Evolutionary conservation across 2,113 vertebrate species (phyloP).

Genomic region (Amblyopsis rosae): DNA sequence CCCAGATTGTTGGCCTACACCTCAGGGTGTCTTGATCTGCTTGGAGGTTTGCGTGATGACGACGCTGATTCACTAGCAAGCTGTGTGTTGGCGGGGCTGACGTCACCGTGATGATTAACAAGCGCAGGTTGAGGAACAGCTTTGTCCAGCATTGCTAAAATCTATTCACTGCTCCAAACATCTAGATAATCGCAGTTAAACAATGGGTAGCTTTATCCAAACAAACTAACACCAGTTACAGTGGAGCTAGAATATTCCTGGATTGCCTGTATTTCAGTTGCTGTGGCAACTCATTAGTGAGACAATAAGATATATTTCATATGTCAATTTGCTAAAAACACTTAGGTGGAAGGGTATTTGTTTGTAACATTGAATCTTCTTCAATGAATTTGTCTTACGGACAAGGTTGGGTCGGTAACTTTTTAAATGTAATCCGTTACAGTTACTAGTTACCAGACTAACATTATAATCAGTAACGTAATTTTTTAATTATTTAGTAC

Average conservation of each 20-base stretch:
- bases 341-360: background rate
- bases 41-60: conserved; percentile 12
- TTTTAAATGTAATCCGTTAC: no score
- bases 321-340: background rate
- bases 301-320: conserved; percentile 2
- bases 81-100: conserved; percentile 42
- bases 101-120: conserved; percentile 34
- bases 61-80: conserved; percentile 36
- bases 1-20: background rate
- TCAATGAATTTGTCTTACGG: no score
- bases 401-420: no score
- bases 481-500: no score
- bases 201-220: background rate
- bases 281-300: conserved; percentile 8
- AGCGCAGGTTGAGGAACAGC: conserved; percentile 26
- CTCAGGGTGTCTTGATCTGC: background rate
- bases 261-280: conserved; percentile 4
- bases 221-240: conserved; percentile 11
- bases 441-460: no score
- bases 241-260: conserved; percentile 2
- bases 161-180: conserved; percentile 8
- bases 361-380: background rate
- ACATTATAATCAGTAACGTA: no score
- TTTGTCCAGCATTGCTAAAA: conserved; percentile 27
- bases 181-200: conserved; percentile 23